Conservation (phyloP, 2,797 vertebrate species). For the Australoheros facetus region DNA sequence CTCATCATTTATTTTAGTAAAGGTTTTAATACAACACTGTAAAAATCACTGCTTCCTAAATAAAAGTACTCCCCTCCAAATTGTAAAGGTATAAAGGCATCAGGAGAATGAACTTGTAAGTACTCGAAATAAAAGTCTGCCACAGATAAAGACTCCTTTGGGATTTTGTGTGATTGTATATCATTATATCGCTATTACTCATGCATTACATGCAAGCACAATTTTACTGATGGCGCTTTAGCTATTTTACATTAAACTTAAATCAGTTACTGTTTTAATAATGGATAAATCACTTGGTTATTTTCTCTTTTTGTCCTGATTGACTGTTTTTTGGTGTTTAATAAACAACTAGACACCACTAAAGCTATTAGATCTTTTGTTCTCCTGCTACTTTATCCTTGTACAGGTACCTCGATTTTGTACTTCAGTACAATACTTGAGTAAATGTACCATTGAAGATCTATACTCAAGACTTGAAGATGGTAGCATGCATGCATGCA, state of each 20-base stretch:
- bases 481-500: conserved; percentile 10
- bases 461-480: not conserved
- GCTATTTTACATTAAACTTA: too few relatives aligned
- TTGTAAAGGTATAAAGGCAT: not conserved
- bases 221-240: not conserved
- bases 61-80: not conserved
- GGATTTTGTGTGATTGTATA: not conserved
- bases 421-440: conserved; percentile 8
- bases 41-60: not conserved
- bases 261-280: not conserved
- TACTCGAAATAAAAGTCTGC: not conserved
- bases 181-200: not conserved
- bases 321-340: not conserved
- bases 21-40: not conserved
- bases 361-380: not conserved
- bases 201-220: not conserved
- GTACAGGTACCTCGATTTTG: not conserved
- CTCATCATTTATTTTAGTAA: not conserved
- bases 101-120: not conserved
- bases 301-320: not conserved
- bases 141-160: not conserved
- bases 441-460: conserved; percentile 12
- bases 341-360: not conserved
- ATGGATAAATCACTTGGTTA: not conserved
- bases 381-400: not conserved